phyloP scores from a whole-genome alignment of 2,113 vertebrate genomes.

The Probosciger aterrimus region DNA sequence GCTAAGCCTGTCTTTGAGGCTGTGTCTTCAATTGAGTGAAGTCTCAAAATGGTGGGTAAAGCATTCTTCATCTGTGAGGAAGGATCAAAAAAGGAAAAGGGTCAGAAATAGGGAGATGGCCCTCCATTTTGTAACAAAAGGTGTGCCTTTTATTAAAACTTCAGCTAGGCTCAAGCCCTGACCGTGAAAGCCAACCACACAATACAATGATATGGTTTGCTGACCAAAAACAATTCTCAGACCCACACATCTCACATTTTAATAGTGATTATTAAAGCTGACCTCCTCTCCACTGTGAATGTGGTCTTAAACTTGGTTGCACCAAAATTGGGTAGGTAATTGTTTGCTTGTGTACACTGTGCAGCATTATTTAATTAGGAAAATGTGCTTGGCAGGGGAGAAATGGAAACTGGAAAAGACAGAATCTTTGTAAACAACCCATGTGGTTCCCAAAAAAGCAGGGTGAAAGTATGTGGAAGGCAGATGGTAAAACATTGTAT shows the following conservation, averaged over 20 bases:
- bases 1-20: background rate
- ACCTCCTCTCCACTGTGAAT: background rate
- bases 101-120: background rate
- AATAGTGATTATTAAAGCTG: background rate
- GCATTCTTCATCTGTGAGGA: background rate
- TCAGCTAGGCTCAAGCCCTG: background rate
- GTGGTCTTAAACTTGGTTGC: background rate
- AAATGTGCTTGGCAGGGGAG: background rate
- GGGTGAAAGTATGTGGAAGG: background rate
- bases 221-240: background rate
- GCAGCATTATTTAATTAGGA: background rate
- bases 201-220: background rate
- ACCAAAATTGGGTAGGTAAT: background rate
- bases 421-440: background rate
- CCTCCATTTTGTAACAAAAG: background rate
- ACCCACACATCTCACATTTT: background rate
- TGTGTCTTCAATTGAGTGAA: background rate
- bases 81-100: background rate
- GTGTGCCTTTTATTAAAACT: background rate
- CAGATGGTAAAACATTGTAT: background rate
- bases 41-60: background rate
- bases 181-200: background rate
- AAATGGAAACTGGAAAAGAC: background rate
- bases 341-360: background rate
- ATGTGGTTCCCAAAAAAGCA: background rate